Evolutionary conservation across 1,140 invertebrate genomes (phyloP), one percentile per base, ranked within the genome.

Genomic region (Ectropis grisescens): DNA sequence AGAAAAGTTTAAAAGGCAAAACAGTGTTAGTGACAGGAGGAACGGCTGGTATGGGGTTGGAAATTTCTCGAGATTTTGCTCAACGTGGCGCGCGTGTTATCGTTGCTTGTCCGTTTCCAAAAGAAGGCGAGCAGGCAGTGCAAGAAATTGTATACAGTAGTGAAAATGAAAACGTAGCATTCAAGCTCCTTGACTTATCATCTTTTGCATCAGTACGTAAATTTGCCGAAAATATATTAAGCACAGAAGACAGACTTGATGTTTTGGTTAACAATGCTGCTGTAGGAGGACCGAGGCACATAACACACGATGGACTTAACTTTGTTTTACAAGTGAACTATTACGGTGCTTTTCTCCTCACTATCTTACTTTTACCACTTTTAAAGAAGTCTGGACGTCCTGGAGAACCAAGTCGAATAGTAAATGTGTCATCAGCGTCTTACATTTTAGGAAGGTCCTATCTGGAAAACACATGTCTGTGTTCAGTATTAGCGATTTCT

Each of bases 191-290:
- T 1, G 89, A 93, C 62, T 56, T 92, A 26, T 83, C 86, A 1
- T 91, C 86, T 1, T 65, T 91, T 13, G 69, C 87, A 47, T 91
- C 90, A 0, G 83, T 92, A 0, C 82, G 90, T 6, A 70, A 86
- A 23, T 92, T 92, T 51, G 89, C 88, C 1, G 64, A 76, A 8
- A 85, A 89, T 37, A 86, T 92, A 27, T 80, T 87, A 2, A 71
- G 84, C 45, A 86, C 82, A 10, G 91, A 93, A 70, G 43, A 71
- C 4, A 84, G 85, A 46, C 61, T 96, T 8, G 90, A 95, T 67
- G 86, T 94, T n/a, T 62, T 95, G 1, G 86, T 95, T 13, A 92
- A 94, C 55, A 94, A 94, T 60, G 92, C 92, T 2, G 91, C 88
- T 3, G 85, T 86, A 26, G 87, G 86, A 0, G 66, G 85, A 28